Evolutionary conservation across 1,140 invertebrate genomes (phyloP).

Genomic region (Chionoecetes opilio): DNA sequence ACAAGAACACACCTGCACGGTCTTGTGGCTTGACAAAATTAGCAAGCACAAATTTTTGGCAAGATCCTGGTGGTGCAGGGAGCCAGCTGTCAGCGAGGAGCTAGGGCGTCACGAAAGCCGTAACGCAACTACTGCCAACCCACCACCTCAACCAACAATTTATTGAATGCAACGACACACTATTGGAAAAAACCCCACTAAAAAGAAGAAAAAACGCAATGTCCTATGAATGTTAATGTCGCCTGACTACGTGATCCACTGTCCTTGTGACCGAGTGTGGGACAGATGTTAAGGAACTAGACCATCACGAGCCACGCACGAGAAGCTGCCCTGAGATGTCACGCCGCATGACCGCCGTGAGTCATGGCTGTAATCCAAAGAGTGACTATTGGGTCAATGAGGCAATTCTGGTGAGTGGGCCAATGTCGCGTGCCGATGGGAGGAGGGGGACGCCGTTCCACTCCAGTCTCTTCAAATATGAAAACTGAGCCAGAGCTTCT

Average conservation of each 20-base stretch:
- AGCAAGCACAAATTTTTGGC: background rate
- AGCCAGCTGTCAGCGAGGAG: background rate
- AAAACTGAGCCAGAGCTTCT: too few relatives aligned
- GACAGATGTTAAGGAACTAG: background rate
- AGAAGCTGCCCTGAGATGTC: background rate
- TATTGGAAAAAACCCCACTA: too few relatives aligned
- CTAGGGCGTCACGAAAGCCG: background rate
- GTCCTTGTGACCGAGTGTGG: background rate
- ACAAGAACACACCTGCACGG: conserved; percentile 24
- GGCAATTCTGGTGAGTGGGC: background rate
- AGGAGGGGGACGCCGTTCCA: background rate
- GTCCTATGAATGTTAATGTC: background rate
- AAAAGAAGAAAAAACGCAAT: too few relatives aligned
- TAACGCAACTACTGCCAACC: background rate
- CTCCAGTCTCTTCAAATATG: background rate
- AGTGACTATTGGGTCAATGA: too few relatives aligned
- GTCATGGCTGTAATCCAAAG: background rate
- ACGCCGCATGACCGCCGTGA: background rate
- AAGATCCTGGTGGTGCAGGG: background rate
- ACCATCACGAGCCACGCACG: background rate
- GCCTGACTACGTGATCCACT: background rate
- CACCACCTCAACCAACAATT: background rate
- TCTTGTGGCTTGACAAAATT: conserved; percentile 8
- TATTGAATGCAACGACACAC: background rate
- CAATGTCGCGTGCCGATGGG: background rate